Base-by-base conservation (phyloP, 2,888 invertebrate genomes). In the Agrochola lota region DNA sequence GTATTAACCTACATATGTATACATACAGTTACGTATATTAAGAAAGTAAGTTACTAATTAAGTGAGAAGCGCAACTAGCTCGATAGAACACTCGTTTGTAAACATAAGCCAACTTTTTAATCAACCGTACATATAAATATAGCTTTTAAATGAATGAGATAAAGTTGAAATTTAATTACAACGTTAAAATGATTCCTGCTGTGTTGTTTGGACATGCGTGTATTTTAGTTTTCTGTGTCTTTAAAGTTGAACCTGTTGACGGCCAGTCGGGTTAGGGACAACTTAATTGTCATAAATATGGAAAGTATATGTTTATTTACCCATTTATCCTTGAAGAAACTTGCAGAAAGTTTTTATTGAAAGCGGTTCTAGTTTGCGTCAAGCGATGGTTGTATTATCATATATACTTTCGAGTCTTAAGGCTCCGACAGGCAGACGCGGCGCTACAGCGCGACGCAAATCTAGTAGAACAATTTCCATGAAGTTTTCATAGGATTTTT, bases 21-120 rank as follows among this genome's bases (percentile, higher is more conserved):
- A 81, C 17, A 60, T 43, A 69, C 78, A 87, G 77, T 77, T 79
- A 87, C 87, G 87, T 83, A 86, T 85, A 81, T 80, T 85, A 88
- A 86, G 89, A 87, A 88, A 88, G 88, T 84, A 81, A 74, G 69
- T 84, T 80, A 75, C 81, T 86, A 88, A 87, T 81, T 86, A 87
- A 81, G 82, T 87, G 85, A 79, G 81, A 77, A 87, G 80, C 77
- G 72, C 83, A 81, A 79, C 80, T 77, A 71, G 82, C 73, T 79
- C 78, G 80, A 73, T 88, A 81, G 72, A 85, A 84, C 76, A 81
- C 77, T 46, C 72, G 77, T 74, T 77, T 77, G 64, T 81, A 77
- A 78, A 84, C 67, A 71, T 70, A 78, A 49, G 74, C 30, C 78
- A 83, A 85, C 71, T 85, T 85, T 84, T 86, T 80, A 87, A 78